Evolutionary conservation across 2,797 vertebrate genomes (phyloP).

Genomic region (Tolypeutes matacus): DNA sequence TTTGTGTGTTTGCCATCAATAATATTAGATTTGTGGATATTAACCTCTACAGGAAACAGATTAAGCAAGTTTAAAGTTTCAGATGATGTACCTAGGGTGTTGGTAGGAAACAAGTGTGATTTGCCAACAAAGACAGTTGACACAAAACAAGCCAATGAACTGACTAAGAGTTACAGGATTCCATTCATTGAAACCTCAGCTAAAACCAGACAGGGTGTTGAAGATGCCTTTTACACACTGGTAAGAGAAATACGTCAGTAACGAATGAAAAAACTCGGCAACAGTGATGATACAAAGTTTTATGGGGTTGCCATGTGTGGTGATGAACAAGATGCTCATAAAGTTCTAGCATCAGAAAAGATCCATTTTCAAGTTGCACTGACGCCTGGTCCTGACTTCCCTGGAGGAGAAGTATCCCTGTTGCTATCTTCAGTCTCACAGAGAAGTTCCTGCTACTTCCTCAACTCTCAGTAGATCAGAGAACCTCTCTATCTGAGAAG

Average conservation of each 20-base stretch:
- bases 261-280: constrained; percentile 94
- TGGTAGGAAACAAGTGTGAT: constrained; percentile 94
- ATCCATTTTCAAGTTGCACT: constrained; percentile 86
- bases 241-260: constrained; percentile 94
- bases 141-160: constrained; percentile 93
- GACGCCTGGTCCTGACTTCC: constrained; percentile 86
- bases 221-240: constrained; percentile 95
- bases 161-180: constrained; percentile 94
- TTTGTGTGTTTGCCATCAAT: constrained; percentile 85
- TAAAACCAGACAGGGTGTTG: constrained; percentile 94
- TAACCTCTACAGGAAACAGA: constrained; percentile 94
- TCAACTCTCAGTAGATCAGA: constrained; percentile 82
- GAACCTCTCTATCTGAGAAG: too few species aligned
- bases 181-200: constrained; percentile 95
- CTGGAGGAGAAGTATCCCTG: constrained; percentile 83
- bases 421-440: constrained; percentile 82
- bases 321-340: constrained; percentile 89
- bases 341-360: constrained; percentile 78
- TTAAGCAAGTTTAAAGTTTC: constrained; percentile 94
- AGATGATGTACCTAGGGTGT: constrained; percentile 93
- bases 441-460: constrained; percentile 80
- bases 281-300: constrained; percentile 93
- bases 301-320: constrained; percentile 90
- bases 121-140: constrained; percentile 93
- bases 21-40: constrained; percentile 95